Percentiles rank a stretch among this genome's conserved stretches.
These are phyloP conservation scores for Ciona savignyi DNA, from an alignment of 23 tunicate genomes.

Conservation along the genomic window DNA sequence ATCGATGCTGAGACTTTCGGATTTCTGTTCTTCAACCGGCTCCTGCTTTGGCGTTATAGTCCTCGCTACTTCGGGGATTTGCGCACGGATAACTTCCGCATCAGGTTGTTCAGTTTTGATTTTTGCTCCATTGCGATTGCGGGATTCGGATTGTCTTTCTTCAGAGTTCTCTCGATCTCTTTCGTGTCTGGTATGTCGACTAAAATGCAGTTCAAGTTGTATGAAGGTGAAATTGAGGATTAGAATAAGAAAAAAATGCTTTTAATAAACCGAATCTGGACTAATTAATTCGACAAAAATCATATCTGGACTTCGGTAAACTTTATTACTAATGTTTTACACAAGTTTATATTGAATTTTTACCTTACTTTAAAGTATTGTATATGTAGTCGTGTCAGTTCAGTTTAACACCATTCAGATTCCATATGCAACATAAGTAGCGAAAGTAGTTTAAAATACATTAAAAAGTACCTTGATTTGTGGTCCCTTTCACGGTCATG, in stretches of 20 bases:
- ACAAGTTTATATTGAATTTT: no score
- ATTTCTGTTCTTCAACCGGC: neutral
- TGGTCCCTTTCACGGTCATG: slow-evolving; percentile 13
- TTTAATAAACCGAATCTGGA: no score
- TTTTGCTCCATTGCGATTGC: neutral
- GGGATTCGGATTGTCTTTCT: neutral
- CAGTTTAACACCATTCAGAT: no score
- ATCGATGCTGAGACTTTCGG: slow-evolving; percentile 68
- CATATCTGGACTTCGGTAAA: no score
- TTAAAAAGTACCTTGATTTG: slow-evolving; percentile 17
- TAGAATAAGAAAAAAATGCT: no score
- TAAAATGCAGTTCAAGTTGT: no score
- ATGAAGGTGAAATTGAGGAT: no score
- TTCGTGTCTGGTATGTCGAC: neutral
- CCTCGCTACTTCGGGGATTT: neutral
- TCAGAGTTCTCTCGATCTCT: neutral
- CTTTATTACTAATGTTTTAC: no score
- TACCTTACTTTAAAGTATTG: no score
- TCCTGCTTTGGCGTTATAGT: neutral
- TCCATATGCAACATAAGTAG: no score
- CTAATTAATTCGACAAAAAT: no score
- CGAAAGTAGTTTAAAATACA: neutral
- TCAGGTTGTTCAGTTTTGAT: neutral
- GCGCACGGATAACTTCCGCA: neutral
- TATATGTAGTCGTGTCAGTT: no score